phyloP scores from a whole-genome alignment of 2,113 vertebrate species.

The Tonatia bakeri region DNA sequence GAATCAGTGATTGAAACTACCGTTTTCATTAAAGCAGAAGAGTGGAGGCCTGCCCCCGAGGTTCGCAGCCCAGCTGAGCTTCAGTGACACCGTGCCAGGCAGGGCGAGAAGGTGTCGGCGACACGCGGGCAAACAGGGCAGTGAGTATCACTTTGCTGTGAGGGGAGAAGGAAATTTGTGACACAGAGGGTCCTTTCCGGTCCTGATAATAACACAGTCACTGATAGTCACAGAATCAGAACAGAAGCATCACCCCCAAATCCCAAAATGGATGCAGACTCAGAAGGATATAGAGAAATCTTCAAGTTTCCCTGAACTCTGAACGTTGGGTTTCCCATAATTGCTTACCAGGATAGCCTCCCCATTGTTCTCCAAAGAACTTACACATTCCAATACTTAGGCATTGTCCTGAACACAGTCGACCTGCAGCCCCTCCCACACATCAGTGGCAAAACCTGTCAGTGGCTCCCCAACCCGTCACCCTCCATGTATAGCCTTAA shows the following conservation, averaged over 20 bases:
- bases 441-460: neutral
- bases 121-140: neutral
- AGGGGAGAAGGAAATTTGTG: accelerated
- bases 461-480: neutral
- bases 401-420: neutral
- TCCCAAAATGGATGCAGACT: neutral
- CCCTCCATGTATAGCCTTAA: neutral
- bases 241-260: neutral
- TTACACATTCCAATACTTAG: neutral
- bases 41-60: neutral
- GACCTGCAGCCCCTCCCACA: neutral
- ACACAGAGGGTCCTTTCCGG: neutral
- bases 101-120: neutral
- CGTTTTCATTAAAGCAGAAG: neutral
- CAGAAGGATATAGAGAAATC: neutral
- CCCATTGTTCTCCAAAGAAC: neutral
- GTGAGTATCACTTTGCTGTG: neutral
- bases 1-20: neutral
- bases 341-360: neutral
- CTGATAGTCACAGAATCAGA: neutral
- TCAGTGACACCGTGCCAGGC: neutral
- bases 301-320: neutral
- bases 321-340: neutral
- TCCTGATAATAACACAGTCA: neutral
- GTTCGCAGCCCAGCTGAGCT: accelerated